Conservation (phyloP, 1,140 invertebrate genomes). For the Coptotermes formosanus region DNA sequence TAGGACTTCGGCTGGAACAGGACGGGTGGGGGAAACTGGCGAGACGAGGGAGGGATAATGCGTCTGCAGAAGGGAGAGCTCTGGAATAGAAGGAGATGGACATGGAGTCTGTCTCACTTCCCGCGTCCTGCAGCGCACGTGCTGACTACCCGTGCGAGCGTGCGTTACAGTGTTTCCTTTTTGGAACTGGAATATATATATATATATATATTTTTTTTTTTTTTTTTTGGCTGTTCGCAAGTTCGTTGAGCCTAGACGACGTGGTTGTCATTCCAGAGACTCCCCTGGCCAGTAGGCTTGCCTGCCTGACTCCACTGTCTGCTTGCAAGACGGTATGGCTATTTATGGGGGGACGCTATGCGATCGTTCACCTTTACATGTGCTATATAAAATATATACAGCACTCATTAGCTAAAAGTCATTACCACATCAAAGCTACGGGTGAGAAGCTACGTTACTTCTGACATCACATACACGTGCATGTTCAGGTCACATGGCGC, state of each 20-base stretch:
- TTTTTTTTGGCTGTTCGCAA: not conserved
- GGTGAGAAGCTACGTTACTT: too few species aligned
- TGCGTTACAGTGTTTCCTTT: not conserved
- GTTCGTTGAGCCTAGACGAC: not conserved
- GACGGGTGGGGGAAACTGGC: not conserved
- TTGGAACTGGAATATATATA: not conserved
- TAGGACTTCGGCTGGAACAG: not conserved
- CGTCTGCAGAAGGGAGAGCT: not conserved
- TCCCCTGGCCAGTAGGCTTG: not conserved
- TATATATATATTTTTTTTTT: too few species aligned
- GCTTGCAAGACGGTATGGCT: not conserved
- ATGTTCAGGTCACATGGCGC: too few species aligned
- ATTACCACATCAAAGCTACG: too few species aligned
- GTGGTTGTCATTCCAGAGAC: not conserved
- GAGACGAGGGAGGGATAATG: constrained; percentile 13
- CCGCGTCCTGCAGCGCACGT: not conserved
- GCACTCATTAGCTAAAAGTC: too few species aligned
- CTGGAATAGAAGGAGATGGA: not conserved
- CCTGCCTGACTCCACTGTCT: not conserved
- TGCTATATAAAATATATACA: not conserved
- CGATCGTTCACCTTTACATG: not conserved
- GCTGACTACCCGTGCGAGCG: not conserved
- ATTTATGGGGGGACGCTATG: not conserved
- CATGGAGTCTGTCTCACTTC: not conserved
- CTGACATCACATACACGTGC: too few species aligned